Conservation (phyloP, 2,888 invertebrate genomes). For the Ophion obscuratus region DNA sequence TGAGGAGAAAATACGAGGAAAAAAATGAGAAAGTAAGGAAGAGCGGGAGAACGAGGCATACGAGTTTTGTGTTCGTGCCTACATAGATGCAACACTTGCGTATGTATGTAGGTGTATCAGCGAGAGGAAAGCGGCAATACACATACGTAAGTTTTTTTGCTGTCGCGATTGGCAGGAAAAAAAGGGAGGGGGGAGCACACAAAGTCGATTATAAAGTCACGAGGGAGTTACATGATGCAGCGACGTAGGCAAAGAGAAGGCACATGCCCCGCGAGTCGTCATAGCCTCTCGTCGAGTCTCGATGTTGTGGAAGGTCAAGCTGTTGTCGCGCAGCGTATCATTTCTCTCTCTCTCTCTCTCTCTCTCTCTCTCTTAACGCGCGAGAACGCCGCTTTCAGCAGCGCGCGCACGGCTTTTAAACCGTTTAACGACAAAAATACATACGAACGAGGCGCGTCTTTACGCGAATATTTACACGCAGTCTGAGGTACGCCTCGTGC, state of each 20-base stretch:
- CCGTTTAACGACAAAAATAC: background rate
- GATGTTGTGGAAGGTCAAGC: slow-evolving; percentile 64
- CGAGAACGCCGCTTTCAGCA: background rate
- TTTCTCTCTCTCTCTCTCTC: background rate
- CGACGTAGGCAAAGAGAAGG: slow-evolving; percentile 31
- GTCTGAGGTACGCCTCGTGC: background rate
- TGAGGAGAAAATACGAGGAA: too few relatives aligned
- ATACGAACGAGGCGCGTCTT: background rate
- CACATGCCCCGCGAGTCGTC: slow-evolving; percentile 42
- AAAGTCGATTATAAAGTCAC: slow-evolving; percentile 51
- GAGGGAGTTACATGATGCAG: slow-evolving; percentile 58
- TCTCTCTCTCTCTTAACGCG: background rate
- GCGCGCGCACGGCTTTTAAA: slow-evolving; percentile 5
- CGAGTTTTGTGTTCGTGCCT: too few relatives aligned
- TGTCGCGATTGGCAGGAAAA: too few relatives aligned
- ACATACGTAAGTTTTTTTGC: too few relatives aligned
- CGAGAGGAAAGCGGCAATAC: too few relatives aligned
- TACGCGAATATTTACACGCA: background rate
- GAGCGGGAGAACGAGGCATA: too few relatives aligned
- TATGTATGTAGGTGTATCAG: too few relatives aligned
- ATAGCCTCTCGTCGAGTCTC: slow-evolving; percentile 42
- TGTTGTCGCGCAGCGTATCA: slow-evolving; percentile 29
- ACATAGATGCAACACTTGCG: too few relatives aligned
- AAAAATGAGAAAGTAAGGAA: too few relatives aligned
- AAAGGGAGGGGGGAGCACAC: too few relatives aligned